phyloP scores from a whole-genome alignment of 1,140 invertebrate species.

The Psix sp. region DNA sequence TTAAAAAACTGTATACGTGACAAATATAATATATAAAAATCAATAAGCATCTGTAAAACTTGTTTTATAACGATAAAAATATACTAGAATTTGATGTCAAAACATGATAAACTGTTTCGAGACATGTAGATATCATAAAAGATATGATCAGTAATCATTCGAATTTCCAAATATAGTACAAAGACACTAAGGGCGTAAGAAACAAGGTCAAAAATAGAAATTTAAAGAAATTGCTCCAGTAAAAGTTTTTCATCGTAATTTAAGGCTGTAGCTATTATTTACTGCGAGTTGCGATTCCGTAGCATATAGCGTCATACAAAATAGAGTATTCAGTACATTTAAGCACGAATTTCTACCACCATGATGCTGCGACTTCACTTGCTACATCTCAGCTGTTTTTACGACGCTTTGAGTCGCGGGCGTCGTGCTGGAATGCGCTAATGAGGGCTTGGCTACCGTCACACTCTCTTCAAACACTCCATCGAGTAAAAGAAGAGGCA shows the following conservation, averaged over 20 bases:
- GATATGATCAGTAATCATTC: no score
- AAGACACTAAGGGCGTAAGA: no score
- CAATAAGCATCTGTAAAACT: no score
- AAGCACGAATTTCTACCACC: slow-evolving; percentile 30
- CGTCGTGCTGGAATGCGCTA: slow-evolving; percentile 77
- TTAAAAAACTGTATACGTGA: neutral
- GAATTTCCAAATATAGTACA: no score
- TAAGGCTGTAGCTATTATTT: slow-evolving; percentile 13
- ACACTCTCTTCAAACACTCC: slow-evolving; percentile 64
- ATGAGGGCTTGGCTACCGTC: slow-evolving; percentile 77
- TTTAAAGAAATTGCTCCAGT: neutral
- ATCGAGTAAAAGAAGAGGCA: slow-evolving; percentile 29
- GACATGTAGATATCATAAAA: no score
- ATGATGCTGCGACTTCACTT: slow-evolving; percentile 52
- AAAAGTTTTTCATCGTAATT: slow-evolving; percentile 23
- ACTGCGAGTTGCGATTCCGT: slow-evolving; percentile 17
- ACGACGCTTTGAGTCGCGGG: slow-evolving; percentile 76
- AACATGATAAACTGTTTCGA: no score
- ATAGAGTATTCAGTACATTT: slow-evolving; percentile 52
- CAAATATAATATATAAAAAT: no score
- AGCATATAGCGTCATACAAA: slow-evolving; percentile 32
- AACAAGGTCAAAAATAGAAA: slow-evolving; percentile 8
- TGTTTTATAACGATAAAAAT: no score
- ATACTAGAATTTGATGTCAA: no score
- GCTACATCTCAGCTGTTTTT: slow-evolving; percentile 76